These are phyloP conservation scores for Hemaris fuciformis DNA, from an alignment of 2,888 invertebrate genomes.

Conservation along the genomic window DNA sequence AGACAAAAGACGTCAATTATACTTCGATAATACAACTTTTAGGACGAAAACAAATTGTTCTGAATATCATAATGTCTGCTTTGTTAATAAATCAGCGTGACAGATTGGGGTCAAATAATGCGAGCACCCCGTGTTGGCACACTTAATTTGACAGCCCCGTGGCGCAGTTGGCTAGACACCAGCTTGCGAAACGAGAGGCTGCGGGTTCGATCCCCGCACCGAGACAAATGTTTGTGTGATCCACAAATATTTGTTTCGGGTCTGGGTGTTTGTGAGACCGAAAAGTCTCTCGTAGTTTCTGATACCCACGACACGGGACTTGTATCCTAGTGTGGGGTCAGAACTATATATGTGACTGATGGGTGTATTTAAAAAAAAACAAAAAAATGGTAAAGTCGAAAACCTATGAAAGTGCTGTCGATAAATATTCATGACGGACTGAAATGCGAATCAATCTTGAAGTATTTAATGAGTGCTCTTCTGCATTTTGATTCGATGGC, in stretches of 20 bases:
- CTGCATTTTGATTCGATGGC: neutral
- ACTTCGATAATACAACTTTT: neutral
- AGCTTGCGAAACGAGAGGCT: no score
- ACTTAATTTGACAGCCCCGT: no score
- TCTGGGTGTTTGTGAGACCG: no score
- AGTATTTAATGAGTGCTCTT: neutral
- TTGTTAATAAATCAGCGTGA: conserved; percentile 1
- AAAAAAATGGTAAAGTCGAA: neutral
- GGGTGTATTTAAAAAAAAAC: no score
- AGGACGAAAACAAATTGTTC: neutral
- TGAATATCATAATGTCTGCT: neutral
- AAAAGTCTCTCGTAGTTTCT: no score
- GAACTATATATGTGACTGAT: no score
- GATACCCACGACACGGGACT: no score
- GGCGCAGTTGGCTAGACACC: no score
- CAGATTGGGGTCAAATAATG: neutral
- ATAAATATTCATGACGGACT: neutral
- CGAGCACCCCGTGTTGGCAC: neutral
- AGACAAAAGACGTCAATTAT: neutral
- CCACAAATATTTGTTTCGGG: no score
- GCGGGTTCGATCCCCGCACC: no score
- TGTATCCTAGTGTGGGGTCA: no score
- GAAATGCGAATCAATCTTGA: neutral
- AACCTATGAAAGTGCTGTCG: neutral
- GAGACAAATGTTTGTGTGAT: no score